Conservation (phyloP, 2,888 invertebrate genomes). For the Meta bourneti region DNA sequence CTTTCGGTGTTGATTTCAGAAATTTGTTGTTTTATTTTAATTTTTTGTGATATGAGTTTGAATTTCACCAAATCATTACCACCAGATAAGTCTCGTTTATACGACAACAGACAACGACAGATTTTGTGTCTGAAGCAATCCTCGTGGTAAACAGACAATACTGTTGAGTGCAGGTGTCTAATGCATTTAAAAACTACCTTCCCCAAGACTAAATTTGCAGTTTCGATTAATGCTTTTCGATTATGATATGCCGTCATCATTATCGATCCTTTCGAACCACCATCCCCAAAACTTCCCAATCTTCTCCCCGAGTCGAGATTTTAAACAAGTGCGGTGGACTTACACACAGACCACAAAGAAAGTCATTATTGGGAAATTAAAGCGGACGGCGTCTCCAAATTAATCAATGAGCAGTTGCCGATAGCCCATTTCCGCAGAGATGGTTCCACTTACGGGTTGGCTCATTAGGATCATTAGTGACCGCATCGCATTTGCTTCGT, state of each 20-base stretch:
- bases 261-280: too few relatives aligned
- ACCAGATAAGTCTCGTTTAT: too few relatives aligned
- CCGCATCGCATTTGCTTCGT: conserved; percentile 8
- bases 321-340: not conserved
- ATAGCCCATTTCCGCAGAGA: conserved; percentile 1
- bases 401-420: conserved; percentile 11
- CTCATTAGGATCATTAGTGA: conserved; percentile 14
- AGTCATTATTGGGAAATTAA: conserved; percentile 13
- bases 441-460: not conserved
- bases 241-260: not conserved
- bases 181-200: not conserved
- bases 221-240: not conserved
- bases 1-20: too few relatives aligned
- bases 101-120: too few relatives aligned
- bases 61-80: too few relatives aligned
- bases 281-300: too few relatives aligned
- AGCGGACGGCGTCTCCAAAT: not conserved
- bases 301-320: not conserved
- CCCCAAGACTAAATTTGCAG: not conserved
- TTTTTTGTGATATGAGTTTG: too few relatives aligned
- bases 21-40: too few relatives aligned
- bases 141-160: too few relatives aligned
- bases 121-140: too few relatives aligned
- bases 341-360: not conserved
- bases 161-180: too few relatives aligned